A percentile compares a stretch with the other conserved stretches of the same genome.
Evolutionary conservation across 2,113 vertebrate genomes (phyloP).

Genomic region (Anarrhichthys ocellatus): DNA sequence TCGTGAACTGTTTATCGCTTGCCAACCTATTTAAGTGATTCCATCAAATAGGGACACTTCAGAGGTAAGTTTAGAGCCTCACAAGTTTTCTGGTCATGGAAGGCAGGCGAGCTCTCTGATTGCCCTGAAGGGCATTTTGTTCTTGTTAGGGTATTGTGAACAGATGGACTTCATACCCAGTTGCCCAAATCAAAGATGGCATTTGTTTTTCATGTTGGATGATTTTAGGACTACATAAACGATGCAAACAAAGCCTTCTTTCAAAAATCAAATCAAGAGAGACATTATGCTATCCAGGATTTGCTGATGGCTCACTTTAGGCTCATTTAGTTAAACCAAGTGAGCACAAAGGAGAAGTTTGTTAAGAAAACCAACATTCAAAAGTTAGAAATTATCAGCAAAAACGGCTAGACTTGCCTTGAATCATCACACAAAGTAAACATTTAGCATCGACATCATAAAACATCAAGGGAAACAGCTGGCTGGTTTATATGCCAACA

Average conservation of each 20-base stretch:
- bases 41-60: constrained; percentile 69
- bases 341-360: constrained; percentile 30
- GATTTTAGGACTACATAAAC: constrained; percentile 60
- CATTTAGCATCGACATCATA: constrained; percentile 46
- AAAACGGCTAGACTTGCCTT: constrained; percentile 38
- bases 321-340: constrained; percentile 46
- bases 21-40: constrained; percentile 78
- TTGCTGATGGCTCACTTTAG: constrained; percentile 63
- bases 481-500: constrained; percentile 46
- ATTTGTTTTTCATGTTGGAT: constrained; percentile 75
- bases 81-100: constrained; percentile 63
- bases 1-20: constrained; percentile 71
- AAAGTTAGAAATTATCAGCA: constrained; percentile 50
- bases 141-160: constrained; percentile 77
- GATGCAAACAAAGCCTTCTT: constrained; percentile 62
- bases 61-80: constrained; percentile 74
- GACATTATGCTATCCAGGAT: constrained; percentile 50
- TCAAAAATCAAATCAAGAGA: constrained; percentile 67
- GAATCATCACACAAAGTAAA: constrained; percentile 56
- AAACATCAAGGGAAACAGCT: constrained; percentile 56
- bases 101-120: constrained; percentile 60
- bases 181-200: constrained; percentile 72
- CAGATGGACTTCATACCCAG: constrained; percentile 76
- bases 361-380: constrained; percentile 46
- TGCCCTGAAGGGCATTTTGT: constrained; percentile 76